Conservation (phyloP, 2,888 invertebrate species). For the Drosophila macrospina region DNA sequence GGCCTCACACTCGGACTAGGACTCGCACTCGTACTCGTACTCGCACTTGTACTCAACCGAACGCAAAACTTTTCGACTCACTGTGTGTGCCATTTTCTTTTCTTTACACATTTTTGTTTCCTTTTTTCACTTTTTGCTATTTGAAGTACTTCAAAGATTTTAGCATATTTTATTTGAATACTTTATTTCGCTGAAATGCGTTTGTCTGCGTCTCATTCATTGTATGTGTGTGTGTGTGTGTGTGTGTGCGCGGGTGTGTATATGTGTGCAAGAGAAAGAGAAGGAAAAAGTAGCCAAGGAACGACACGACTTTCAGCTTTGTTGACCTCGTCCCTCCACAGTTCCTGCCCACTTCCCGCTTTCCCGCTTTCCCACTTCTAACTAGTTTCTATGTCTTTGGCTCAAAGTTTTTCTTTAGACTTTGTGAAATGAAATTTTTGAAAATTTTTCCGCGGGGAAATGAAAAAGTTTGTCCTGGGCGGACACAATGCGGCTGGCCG, state of each 20-base stretch:
- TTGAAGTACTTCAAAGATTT: slow-evolving; percentile 82
- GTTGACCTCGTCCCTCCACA: slow-evolving; percentile 45
- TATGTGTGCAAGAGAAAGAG: neutral
- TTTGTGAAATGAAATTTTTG: slow-evolving; percentile 80
- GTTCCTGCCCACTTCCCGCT: neutral
- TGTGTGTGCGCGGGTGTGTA: slow-evolving; percentile 21
- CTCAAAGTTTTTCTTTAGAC: slow-evolving; percentile 74
- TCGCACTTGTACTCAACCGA: slow-evolving; percentile 30
- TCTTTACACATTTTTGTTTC: slow-evolving; percentile 49
- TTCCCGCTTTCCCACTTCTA: slow-evolving; percentile 50
- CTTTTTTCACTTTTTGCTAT: slow-evolving; percentile 71
- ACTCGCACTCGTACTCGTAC: slow-evolving; percentile 17
- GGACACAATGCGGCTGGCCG: slow-evolving; percentile 77
- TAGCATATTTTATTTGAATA: slow-evolving; percentile 82
- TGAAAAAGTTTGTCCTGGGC: slow-evolving; percentile 78
- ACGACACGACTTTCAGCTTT: slow-evolving; percentile 78
- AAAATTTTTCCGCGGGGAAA: slow-evolving; percentile 82
- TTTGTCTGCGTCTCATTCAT: slow-evolving; percentile 53
- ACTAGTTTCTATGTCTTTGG: slow-evolving; percentile 82
- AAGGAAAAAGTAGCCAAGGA: slow-evolving; percentile 47
- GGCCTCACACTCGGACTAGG: too few relatives aligned
- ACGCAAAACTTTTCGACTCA: slow-evolving; percentile 68
- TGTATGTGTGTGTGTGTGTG: slow-evolving; percentile 4
- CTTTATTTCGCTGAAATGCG: slow-evolving; percentile 79
- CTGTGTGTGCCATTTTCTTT: slow-evolving; percentile 58